Conservation (phyloP, 2,888 invertebrate species). For the Scaptomyza flava region DNA sequence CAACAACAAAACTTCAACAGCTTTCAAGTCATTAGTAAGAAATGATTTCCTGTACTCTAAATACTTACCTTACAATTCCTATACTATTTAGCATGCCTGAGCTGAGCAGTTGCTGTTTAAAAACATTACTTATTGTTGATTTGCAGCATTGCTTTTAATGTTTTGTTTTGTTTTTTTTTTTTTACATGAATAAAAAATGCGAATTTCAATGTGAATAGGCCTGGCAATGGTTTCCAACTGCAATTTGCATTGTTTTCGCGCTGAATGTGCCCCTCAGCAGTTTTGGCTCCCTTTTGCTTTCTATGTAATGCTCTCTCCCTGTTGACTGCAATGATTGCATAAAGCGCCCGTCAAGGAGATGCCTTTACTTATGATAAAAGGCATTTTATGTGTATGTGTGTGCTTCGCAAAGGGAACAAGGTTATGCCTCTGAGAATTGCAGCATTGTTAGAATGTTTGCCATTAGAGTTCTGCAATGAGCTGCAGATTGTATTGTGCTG, state of each 20-base stretch:
- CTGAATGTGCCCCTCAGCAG: constrained; percentile 55
- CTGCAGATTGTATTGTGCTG: constrained; percentile 12
- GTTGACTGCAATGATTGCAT: constrained; percentile 68
- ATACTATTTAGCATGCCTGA: not conserved
- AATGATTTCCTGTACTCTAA: not conserved
- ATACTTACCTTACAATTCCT: not conserved
- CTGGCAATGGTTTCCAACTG: constrained; percentile 60
- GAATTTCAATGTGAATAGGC: constrained; percentile 72
- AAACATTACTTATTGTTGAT: constrained; percentile 61
- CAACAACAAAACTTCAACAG: not conserved
- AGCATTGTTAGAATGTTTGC: constrained; percentile 49
- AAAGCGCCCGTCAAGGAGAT: constrained; percentile 53
- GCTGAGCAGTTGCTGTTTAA: not conserved
- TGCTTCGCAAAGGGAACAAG: constrained; percentile 54
- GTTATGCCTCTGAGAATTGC: constrained; percentile 62
- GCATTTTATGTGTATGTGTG: constrained; percentile 44
- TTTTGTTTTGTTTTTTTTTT: too few species aligned
- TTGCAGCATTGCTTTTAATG: constrained; percentile 35
- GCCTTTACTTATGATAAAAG: constrained; percentile 41
- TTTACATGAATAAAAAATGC: constrained; percentile 64
- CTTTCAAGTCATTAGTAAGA: not conserved
- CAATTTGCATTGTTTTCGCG: constrained; percentile 72
- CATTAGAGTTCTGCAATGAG: constrained; percentile 48
- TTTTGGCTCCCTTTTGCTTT: constrained; percentile 21
- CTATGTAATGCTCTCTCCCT: constrained; percentile 30